Evolutionary conservation across 2,888 invertebrate genomes (phyloP).

Genomic region (Polyploca ridens): DNA sequence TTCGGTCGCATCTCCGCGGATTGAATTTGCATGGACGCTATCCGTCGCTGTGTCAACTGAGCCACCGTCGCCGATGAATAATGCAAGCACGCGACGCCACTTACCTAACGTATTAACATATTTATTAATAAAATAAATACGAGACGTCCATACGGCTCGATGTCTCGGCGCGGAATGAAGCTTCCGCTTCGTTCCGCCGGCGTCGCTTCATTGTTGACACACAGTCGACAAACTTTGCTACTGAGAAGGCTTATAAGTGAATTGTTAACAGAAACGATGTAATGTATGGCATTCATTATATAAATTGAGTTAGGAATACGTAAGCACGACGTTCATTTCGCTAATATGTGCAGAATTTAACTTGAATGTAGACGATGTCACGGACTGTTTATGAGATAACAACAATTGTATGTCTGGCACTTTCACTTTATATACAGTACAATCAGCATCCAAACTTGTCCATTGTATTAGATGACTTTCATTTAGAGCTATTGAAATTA

Average conservation of each 20-base stretch:
- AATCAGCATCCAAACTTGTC: neutral
- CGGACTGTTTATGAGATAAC: conserved; percentile 54
- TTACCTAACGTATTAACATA: conserved; percentile 82
- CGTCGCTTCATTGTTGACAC: conserved; percentile 64
- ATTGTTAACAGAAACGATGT: conserved; percentile 73
- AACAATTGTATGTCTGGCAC: neutral
- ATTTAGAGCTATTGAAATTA: too few species aligned
- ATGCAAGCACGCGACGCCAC: conserved; percentile 74
- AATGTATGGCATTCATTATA: conserved; percentile 83
- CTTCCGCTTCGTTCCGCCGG: conserved; percentile 20
- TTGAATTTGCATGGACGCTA: conserved; percentile 82
- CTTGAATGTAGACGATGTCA: conserved; percentile 25
- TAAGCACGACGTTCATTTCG: conserved; percentile 71
- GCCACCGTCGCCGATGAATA: conserved; percentile 78
- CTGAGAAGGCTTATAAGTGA: conserved; percentile 62
- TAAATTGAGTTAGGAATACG: conserved; percentile 76
- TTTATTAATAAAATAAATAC: conserved; percentile 85
- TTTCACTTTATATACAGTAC: neutral
- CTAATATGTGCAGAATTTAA: conserved; percentile 77
- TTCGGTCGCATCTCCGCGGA: conserved; percentile 78
- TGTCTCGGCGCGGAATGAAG: conserved; percentile 53
- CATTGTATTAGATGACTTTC: neutral
- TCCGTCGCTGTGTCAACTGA: conserved; percentile 82
- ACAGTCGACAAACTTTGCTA: conserved; percentile 62
- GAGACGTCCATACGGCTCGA: conserved; percentile 66